Percentiles rank a stretch among this genome's conserved stretches.
These are phyloP conservation scores for Elgaria multicarinata DNA, from an alignment of 2,113 vertebrate species.

Conservation along the genomic window DNA sequence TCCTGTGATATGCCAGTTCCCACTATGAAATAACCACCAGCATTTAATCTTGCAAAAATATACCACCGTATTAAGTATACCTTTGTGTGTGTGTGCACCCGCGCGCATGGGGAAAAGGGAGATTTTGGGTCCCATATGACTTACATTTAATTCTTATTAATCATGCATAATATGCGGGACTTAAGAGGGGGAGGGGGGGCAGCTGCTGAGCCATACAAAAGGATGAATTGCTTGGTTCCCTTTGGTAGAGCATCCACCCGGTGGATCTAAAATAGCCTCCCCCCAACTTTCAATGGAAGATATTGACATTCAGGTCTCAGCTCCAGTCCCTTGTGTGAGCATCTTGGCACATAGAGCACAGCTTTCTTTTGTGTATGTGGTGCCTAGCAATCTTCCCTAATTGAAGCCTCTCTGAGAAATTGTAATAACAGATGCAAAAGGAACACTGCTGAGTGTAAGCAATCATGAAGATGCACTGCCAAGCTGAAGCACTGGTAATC, in stretches of 20 bases:
- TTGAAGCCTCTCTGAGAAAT: conserved; percentile 21
- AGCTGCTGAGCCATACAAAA: background rate
- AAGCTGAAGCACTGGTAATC: background rate
- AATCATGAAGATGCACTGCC: background rate
- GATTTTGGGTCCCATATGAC: background rate
- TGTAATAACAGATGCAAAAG: conserved; percentile 19
- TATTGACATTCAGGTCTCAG: conserved; percentile 34
- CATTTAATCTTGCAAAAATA: background rate
- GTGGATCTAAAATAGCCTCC: background rate
- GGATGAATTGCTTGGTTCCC: background rate
- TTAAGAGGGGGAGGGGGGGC: background rate
- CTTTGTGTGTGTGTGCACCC: background rate
- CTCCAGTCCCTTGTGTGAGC: background rate
- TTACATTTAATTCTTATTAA: background rate
- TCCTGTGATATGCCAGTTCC: background rate
- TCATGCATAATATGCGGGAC: background rate
- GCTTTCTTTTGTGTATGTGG: conserved; percentile 22
- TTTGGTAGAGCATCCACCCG: background rate
- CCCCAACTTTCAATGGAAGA: background rate
- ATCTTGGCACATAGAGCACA: conserved; percentile 15
- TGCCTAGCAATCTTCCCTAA: conserved; percentile 20
- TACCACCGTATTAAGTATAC: background rate
- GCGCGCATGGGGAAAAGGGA: too few species aligned
- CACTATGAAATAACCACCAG: background rate
- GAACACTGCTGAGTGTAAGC: background rate